Evolutionary conservation across 1,140 invertebrate genomes (phyloP).

Genomic region (Daktulosphaira vitifoliae): DNA sequence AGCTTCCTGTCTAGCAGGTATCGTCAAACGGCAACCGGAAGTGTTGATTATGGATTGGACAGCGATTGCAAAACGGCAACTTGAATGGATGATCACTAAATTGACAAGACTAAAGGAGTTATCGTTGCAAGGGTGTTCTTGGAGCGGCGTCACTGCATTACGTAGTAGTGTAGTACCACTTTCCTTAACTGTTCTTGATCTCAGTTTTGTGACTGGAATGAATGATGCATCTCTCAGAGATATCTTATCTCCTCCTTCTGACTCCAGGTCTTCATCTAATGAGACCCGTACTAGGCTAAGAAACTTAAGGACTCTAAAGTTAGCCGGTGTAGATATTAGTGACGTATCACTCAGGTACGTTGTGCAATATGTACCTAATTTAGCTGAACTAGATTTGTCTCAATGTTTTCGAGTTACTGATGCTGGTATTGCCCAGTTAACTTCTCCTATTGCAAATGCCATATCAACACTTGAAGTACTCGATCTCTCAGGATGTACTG

Average conservation of each 20-base stretch:
- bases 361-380: constrained; percentile 62
- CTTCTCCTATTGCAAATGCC: constrained; percentile 53
- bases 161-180: constrained; percentile 65
- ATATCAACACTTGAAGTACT: constrained; percentile 52
- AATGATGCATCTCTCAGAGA: constrained; percentile 73
- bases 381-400: constrained; percentile 69
- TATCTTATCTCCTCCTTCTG: constrained; percentile 72
- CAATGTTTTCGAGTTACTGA: constrained; percentile 80
- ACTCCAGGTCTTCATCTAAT: constrained; percentile 71
- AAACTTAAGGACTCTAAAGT: constrained; percentile 60
- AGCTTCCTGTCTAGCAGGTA: constrained; percentile 63
- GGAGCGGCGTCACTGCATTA: constrained; percentile 68
- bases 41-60: constrained; percentile 75
- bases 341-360: constrained; percentile 76
- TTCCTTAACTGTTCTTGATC: constrained; percentile 66
- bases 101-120: constrained; percentile 72
- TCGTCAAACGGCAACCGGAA: constrained; percentile 79
- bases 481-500: constrained; percentile 69
- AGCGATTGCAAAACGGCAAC: constrained; percentile 70
- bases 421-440: constrained; percentile 76
- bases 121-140: constrained; percentile 69
- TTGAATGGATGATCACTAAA: constrained; percentile 76
- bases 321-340: constrained; percentile 81
- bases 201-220: constrained; percentile 70
- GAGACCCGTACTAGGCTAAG: constrained; percentile 72